Conservation (phyloP, 2,888 invertebrate genomes). For the Acleris holmiana region DNA sequence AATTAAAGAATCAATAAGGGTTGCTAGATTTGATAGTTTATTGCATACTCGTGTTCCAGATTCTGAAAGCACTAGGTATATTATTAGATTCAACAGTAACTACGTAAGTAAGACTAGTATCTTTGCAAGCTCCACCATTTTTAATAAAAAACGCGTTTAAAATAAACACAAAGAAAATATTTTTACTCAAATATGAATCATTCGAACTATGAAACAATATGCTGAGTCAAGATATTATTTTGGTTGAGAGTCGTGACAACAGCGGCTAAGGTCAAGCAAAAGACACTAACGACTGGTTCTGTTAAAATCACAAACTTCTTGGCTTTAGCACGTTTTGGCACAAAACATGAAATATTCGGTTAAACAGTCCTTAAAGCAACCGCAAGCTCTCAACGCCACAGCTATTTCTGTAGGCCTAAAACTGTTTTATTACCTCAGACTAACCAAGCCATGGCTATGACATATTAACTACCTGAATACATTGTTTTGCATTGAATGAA, state of each 20-base stretch:
- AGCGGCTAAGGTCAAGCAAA: background rate
- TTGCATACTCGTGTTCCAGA: too few relatives aligned
- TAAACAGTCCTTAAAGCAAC: conserved; percentile 35
- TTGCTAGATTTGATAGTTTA: too few relatives aligned
- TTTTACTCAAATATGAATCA: background rate
- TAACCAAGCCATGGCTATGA: conserved; percentile 33
- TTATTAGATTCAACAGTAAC: too few relatives aligned
- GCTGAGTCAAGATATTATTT: conserved; percentile 4
- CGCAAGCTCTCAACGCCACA: conserved; percentile 27
- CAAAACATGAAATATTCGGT: conserved; percentile 16
- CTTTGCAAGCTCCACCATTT: too few relatives aligned
- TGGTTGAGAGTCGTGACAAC: background rate
- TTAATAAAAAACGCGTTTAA: too few relatives aligned
- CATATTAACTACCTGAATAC: conserved; percentile 38
- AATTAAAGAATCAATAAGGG: too few relatives aligned
- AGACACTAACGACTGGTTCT: background rate
- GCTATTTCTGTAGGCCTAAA: conserved; percentile 45
- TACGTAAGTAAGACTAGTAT: too few relatives aligned
- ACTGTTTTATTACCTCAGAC: conserved; percentile 42
- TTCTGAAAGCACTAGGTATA: too few relatives aligned
- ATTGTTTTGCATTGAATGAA: conserved; percentile 52
- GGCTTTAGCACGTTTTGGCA: conserved; percentile 25
- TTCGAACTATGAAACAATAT: background rate
- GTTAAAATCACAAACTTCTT: conserved; percentile 9
- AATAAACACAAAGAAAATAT: background rate